phyloP scores from a whole-genome alignment of 1,140 invertebrate genomes.

The Patella vulgata region DNA sequence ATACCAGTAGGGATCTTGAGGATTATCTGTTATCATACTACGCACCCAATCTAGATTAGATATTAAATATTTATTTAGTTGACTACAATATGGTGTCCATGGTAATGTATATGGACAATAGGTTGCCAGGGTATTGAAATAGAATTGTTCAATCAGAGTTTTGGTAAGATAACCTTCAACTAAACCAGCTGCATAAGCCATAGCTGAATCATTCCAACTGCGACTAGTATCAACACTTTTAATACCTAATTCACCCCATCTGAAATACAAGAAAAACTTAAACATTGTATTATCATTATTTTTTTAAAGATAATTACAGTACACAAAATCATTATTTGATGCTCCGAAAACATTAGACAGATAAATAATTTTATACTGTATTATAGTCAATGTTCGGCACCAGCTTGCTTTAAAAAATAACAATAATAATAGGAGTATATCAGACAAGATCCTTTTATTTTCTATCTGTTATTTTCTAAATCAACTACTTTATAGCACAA shows the following conservation, averaged over 20 bases:
- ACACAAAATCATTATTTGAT: too few species aligned
- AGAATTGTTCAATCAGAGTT: constrained; percentile 81
- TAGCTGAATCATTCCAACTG: constrained; percentile 62
- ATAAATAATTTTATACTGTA: too few species aligned
- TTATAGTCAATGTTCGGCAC: too few species aligned
- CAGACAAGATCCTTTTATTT: too few species aligned
- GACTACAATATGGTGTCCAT: constrained; percentile 75
- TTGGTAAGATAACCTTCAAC: constrained; percentile 74
- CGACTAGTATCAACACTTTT: neutral
- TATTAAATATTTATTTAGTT: constrained; percentile 75
- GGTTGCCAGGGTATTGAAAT: constrained; percentile 78
- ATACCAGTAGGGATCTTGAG: constrained; percentile 77
- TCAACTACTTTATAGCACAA: too few species aligned
- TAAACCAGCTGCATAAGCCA: constrained; percentile 85
- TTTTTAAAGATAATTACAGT: too few species aligned
- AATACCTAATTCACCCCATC: neutral
- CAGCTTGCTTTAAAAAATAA: too few species aligned
- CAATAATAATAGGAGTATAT: too few species aligned
- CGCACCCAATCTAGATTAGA: constrained; percentile 70
- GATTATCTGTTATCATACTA: constrained; percentile 68
- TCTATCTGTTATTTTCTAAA: too few species aligned
- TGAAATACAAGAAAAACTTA: neutral
- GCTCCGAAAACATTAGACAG: too few species aligned
- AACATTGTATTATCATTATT: too few species aligned
- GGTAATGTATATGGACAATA: constrained; percentile 67